These are phyloP conservation scores for Drosophila stalkeri DNA, from an alignment of 2,888 invertebrate genomes.

Conservation along the genomic window DNA sequence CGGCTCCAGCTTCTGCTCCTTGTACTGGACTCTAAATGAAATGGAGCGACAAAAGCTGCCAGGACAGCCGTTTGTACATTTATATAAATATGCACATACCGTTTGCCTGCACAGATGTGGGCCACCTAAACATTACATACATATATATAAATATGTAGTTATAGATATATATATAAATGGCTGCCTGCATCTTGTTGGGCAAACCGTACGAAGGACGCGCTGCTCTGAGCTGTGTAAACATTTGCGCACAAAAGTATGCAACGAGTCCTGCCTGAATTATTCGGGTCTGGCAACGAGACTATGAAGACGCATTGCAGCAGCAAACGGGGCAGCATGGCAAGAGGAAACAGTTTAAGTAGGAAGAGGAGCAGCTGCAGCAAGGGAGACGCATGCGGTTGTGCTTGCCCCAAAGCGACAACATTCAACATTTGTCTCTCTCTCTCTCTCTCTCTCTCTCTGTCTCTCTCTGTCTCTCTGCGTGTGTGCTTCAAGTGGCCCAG, in stretches of 20 bases:
- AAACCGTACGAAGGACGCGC: slow-evolving; percentile 57
- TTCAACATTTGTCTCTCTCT: slow-evolving; percentile 15
- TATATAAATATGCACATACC: slow-evolving; percentile 35
- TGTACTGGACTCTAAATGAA: slow-evolving; percentile 11
- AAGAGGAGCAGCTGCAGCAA: not conserved
- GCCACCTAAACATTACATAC: slow-evolving; percentile 43
- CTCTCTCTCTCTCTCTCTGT: not conserved
- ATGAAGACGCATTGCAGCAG: slow-evolving; percentile 48
- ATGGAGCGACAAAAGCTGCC: slow-evolving; percentile 17
- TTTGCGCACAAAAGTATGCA: slow-evolving; percentile 80
- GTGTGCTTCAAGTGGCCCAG: slow-evolving; percentile 50
- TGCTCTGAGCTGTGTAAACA: slow-evolving; percentile 69
- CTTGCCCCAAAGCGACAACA: slow-evolving; percentile 46
- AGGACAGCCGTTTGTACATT: slow-evolving; percentile 29
- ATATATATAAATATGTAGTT: not conserved
- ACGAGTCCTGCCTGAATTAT: slow-evolving; percentile 75
- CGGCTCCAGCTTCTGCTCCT: slow-evolving; percentile 6
- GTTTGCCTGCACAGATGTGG: slow-evolving; percentile 46
- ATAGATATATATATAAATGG: slow-evolving; percentile 5
- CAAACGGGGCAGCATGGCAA: not conserved
- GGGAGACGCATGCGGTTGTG: slow-evolving; percentile 7
- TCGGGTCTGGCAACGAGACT: slow-evolving; percentile 59
- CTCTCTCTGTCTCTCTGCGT: slow-evolving; percentile 19
- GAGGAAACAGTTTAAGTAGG: too few species aligned
- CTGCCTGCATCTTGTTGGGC: slow-evolving; percentile 58